Evolutionary conservation across 1,140 invertebrate genomes (phyloP).

Genomic region (Teleopsis dalmanni): DNA sequence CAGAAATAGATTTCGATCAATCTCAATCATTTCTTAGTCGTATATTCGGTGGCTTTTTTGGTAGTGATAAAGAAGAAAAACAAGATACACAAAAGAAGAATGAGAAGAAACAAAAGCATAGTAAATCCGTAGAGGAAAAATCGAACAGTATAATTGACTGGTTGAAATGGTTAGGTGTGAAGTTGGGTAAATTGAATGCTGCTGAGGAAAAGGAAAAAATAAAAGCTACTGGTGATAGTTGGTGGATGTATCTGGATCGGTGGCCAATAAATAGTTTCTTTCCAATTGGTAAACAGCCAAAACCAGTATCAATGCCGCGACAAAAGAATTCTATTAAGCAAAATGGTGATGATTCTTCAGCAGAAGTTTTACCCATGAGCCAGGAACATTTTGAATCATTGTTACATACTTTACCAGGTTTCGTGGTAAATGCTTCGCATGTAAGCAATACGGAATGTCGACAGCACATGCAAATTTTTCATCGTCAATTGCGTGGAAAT

Average conservation of each 20-base stretch:
- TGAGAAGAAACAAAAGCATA: neutral
- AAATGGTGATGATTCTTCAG: slow-evolving; percentile 6
- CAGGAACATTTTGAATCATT: slow-evolving; percentile 50
- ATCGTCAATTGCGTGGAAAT: slow-evolving; percentile 55
- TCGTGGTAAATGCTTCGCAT: slow-evolving; percentile 58
- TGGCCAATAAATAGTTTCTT: slow-evolving; percentile 34
- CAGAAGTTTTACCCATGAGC: slow-evolving; percentile 15
- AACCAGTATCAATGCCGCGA: slow-evolving; percentile 9
- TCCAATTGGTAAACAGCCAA: slow-evolving; percentile 21
- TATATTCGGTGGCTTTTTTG: slow-evolving; percentile 9
- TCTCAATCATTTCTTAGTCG: slow-evolving; percentile 10
- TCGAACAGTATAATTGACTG: slow-evolving; percentile 41
- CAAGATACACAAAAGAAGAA: slow-evolving; percentile 13
- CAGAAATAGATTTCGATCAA: slow-evolving; percentile 13
- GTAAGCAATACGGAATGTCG: slow-evolving; percentile 56
- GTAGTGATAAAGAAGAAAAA: slow-evolving; percentile 10
- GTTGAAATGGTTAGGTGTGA: slow-evolving; percentile 32
- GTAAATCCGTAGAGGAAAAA: slow-evolving; percentile 1
- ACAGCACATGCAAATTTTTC: slow-evolving; percentile 58
- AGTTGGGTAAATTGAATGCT: neutral
- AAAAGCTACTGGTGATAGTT: slow-evolving; percentile 16
- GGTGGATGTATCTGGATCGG: slow-evolving; percentile 26
- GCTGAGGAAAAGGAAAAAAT: neutral
- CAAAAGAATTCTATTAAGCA: slow-evolving; percentile 21
- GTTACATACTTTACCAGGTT: slow-evolving; percentile 54